A percentile compares a stretch with the other conserved stretches of the same genome.
These are phyloP conservation scores for Ametastegia equiseti DNA, from an alignment of 2,888 invertebrate species.

Conservation along the genomic window DNA sequence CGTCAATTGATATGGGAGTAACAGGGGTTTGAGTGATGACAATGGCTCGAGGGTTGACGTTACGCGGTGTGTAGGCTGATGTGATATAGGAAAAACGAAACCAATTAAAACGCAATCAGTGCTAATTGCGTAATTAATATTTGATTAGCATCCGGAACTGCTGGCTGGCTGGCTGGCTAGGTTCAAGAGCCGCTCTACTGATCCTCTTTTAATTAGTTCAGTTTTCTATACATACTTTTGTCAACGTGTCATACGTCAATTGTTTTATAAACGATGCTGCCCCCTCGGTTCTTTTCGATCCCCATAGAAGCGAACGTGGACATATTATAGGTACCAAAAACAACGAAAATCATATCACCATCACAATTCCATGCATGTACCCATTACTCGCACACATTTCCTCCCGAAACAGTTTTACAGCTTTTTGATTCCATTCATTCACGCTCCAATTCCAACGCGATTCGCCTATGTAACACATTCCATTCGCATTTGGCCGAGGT, in stretches of 20 bases:
- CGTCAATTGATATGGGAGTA: not conserved
- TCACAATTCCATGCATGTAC: not conserved
- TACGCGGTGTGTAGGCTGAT: not conserved
- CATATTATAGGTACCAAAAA: not conserved
- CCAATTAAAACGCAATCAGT: conserved; percentile 70
- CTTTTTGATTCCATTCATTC: conserved; percentile 28
- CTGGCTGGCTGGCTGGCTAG: not conserved
- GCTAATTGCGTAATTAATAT: conserved; percentile 73
- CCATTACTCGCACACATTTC: not conserved
- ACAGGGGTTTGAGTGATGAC: not conserved
- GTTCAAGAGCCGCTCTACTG: conserved; percentile 53
- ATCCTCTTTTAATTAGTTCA: conserved; percentile 71
- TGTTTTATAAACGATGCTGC: conserved; percentile 44
- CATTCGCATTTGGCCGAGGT: not conserved
- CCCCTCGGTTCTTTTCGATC: not conserved
- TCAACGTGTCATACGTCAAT: conserved; percentile 58
- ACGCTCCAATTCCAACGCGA: conserved; percentile 22
- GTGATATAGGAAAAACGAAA: conserved; percentile 58
- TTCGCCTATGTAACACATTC: not conserved
- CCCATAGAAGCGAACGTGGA: not conserved
- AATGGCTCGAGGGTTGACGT: not conserved
- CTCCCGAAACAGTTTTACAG: conserved; percentile 6
- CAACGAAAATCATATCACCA: not conserved
- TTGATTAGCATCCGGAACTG: conserved; percentile 64
- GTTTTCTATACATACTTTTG: conserved; percentile 65